Base-by-base conservation (phyloP, 2,888 invertebrate genomes). In the Melangyna quadrimaculata region DNA sequence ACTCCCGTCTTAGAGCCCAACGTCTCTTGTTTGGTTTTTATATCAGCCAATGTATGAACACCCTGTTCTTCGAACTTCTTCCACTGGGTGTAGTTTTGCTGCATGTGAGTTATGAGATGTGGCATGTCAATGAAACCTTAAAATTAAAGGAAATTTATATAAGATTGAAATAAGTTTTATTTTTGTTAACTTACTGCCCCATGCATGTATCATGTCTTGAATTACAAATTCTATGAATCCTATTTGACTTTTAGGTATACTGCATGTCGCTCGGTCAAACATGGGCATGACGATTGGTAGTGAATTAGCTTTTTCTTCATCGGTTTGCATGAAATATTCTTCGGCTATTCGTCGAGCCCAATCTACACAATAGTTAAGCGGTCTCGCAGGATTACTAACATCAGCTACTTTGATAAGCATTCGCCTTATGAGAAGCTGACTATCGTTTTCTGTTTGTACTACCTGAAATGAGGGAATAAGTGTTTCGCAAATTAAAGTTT, bases 351-450 rank as follows among this genome's bases (percentile, higher is more conserved):
- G 91, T 88, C 96, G 94, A 0, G 98, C 97, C 99, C 99, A 99
- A 92, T 98, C 98, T 48, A 97, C 94, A 89, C 97, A 97, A 87
- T 95, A 94, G 87, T 94, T 94, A 89, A 97, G 94, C 0, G 98
- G 98, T 78, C 99, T 93, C 2, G 98, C 96, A 0, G 99, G 99
- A 93, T 99, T 99, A 83, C 98, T 98, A 32, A 99, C 98, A 92
- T 99, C 99, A 0, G 99, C 98, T 91, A 98, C 98, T 92, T 99
- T 99, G 90, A 99, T 98, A 94, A 99, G 95, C 98, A 99, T 99
- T 87, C 98, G 94, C 91, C 98, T 97, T 84, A 98, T 95, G 43
- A 98, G 93, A 45, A 95, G 94, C 79, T 97, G 95, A 91, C 98
- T 98, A 90, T 98, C 98, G 1, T 92, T 92, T 80, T 92, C 92